Evolutionary conservation across 2,113 vertebrate genomes (phyloP).

Genomic region (Lichenostomus cassidix): DNA sequence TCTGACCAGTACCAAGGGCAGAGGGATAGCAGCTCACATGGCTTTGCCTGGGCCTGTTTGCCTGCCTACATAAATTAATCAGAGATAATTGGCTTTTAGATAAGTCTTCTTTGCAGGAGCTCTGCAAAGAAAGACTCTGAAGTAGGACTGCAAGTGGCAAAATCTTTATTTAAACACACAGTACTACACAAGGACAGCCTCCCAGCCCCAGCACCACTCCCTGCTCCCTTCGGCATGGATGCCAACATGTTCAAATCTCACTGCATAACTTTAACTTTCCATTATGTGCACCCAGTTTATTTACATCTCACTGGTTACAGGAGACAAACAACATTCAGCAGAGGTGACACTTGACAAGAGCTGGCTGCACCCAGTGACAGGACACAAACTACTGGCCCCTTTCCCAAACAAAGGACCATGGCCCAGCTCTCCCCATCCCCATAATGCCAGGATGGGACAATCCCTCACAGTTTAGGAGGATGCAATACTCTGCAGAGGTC

Average conservation of each 20-base stretch:
- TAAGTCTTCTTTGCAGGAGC: neutral
- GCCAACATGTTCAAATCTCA: neutral
- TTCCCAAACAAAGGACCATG: neutral
- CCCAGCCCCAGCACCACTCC: fast-evolving
- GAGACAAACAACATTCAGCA: neutral
- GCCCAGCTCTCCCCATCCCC: neutral
- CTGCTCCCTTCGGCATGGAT: neutral
- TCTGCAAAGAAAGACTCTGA: neutral
- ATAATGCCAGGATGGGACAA: neutral
- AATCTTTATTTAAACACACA: neutral
- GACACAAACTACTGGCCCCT: neutral
- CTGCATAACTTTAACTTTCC: neutral
- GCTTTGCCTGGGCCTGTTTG: neutral
- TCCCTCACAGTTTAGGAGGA: neutral
- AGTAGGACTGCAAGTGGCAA: neutral
- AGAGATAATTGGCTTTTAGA: constrained; percentile 11
- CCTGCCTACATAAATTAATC: neutral
- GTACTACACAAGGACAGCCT: neutral
- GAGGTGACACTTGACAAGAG: neutral
- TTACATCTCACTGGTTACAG: neutral
- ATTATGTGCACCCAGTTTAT: neutral
- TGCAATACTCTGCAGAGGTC: neutral
- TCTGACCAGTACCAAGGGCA: neutral
- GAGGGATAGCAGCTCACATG: neutral
- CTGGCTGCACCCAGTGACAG: neutral